Percentiles rank a stretch among this genome's conserved stretches.
phyloP scores from a whole-genome alignment of 2,888 invertebrate species.

The Nymphalis c-album region DNA sequence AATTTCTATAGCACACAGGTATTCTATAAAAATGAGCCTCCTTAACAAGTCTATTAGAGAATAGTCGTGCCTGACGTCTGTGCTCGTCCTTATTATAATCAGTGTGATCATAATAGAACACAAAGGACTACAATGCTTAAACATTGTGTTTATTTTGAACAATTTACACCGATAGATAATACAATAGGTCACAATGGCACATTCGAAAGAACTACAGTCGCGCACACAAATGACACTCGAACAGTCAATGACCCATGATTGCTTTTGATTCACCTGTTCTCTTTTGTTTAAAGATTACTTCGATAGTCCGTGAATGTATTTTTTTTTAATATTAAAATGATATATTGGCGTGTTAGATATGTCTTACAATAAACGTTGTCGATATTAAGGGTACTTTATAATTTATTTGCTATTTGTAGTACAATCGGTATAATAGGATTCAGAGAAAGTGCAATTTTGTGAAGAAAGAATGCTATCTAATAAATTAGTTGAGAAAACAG shows the following conservation, averaged over 20 bases:
- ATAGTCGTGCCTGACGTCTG: constrained; percentile 24
- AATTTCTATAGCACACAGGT: background rate
- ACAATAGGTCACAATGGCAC: constrained; percentile 61
- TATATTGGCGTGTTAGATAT: constrained; percentile 12
- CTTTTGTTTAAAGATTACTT: constrained; percentile 40
- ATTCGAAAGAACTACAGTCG: constrained; percentile 63
- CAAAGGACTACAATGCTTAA: constrained; percentile 55
- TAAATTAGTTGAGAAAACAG: constrained; percentile 30
- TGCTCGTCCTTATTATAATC: constrained; percentile 56
- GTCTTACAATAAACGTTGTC: background rate
- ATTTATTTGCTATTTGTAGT: no score
- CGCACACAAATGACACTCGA: constrained; percentile 56
- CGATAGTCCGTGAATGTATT: constrained; percentile 36
- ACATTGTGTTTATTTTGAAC: constrained; percentile 63
- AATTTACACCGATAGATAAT: constrained; percentile 59
- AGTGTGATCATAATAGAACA: constrained; percentile 58
- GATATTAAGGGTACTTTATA: background rate
- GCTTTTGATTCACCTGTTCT: constrained; percentile 46
- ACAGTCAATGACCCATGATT: constrained; percentile 59
- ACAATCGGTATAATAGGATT: constrained; percentile 3
- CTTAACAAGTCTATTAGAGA: constrained; percentile 7
- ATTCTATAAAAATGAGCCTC: constrained; percentile 5
- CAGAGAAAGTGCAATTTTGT: constrained; percentile 26
- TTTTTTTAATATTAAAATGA: constrained; percentile 32
- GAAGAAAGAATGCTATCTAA: constrained; percentile 13